Evolutionary conservation across 1,140 invertebrate species (phyloP).

Genomic region (Littorina saxatilis): DNA sequence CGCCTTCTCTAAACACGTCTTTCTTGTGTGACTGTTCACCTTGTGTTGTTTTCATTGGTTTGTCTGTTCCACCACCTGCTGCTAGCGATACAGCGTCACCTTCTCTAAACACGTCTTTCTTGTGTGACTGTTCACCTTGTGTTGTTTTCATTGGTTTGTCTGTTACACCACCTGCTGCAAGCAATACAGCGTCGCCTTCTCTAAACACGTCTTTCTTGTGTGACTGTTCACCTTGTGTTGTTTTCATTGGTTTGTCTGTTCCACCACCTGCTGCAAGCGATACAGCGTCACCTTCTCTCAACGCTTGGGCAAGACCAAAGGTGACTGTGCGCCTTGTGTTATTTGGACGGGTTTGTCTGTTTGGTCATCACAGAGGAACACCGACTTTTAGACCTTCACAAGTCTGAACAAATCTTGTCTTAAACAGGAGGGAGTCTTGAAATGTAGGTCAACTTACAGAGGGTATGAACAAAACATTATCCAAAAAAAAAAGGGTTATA

Average conservation of each 20-base stretch:
- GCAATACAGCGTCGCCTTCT: no score
- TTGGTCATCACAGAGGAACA: background rate
- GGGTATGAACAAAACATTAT: no score
- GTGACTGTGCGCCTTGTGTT: constrained; percentile 26
- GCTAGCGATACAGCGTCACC: no score
- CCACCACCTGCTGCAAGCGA: background rate
- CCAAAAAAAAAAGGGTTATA: no score
- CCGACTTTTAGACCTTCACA: no score
- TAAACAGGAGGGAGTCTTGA: no score
- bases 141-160: background rate
- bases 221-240: no score
- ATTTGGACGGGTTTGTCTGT: background rate
- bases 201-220: background rate
- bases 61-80: background rate
- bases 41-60: background rate
- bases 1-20: background rate
- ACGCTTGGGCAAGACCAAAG: constrained; percentile 68
- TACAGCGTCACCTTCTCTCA: constrained; percentile 63
- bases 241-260: background rate
- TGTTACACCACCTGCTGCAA: background rate
- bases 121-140: no score
- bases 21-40: no score
- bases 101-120: background rate
- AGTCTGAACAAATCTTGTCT: no score
- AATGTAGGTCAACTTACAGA: no score